Percentiles rank a stretch among this genome's conserved stretches.
phyloP scores from a whole-genome alignment of 2,113 vertebrate species.

The Alethe castanea region DNA sequence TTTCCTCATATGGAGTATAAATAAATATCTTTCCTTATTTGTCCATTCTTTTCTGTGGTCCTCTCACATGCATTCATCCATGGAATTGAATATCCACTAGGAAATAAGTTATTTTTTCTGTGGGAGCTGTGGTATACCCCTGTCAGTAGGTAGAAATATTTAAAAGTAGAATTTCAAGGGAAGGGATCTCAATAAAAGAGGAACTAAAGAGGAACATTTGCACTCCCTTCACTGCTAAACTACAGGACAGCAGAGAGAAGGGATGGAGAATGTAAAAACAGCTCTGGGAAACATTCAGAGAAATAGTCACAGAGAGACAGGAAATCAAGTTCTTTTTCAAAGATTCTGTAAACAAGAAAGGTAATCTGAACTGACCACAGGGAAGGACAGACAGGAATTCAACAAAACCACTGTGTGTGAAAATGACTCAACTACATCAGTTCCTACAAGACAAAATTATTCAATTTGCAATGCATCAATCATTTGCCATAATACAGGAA shows the following conservation, averaged over 20 bases:
- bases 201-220: not conserved
- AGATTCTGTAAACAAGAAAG: not conserved
- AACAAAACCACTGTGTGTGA: not conserved
- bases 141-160: not conserved
- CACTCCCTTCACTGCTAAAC: not conserved
- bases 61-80: not conserved
- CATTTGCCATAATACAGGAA: not conserved
- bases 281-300: not conserved
- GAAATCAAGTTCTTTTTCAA: not conserved
- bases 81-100: not conserved
- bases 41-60: not conserved
- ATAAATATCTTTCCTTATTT: not conserved
- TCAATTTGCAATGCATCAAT: slow-evolving; percentile 13
- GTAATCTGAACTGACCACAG: not conserved
- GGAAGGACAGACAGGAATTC: not conserved
- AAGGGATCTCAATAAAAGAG: not conserved
- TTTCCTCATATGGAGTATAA: not conserved
- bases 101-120: not conserved
- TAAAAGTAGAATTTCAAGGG: not conserved
- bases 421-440: not conserved
- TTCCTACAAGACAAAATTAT: not conserved
- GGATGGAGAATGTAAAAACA: not conserved
- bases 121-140: not conserved
- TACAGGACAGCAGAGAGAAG: not conserved
- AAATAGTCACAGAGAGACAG: not conserved